Evolutionary conservation across 1,140 invertebrate species (phyloP), one percentile per base, ranked within the genome.

Genomic region (Ceratina australensis): DNA sequence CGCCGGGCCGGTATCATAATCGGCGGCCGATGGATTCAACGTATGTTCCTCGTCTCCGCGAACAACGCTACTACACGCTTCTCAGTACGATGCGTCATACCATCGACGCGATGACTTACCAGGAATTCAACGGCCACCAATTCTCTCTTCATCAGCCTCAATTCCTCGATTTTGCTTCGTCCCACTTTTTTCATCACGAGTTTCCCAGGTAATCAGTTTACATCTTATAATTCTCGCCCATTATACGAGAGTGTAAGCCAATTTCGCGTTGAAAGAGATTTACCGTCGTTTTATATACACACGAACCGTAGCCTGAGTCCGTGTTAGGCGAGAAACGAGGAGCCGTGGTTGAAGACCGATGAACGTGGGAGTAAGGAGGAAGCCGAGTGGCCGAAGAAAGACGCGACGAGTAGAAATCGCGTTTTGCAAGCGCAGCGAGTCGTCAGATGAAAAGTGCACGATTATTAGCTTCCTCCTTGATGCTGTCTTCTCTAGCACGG

Each of bases 361-460:
- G 13, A 22, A 49, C 61, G n/a, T n/a, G 33, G 13, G 10, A 52
- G 22, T 15, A 50, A 26, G 10, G 16, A 8, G 10, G 33, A 50
- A 50, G 47, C 20, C 4, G 67, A 33, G 2, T 18, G 13, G 63
- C 22, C 0, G 20, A 65, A 68, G 50, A 15, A 59, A 69, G 22
- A 49, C 15, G 56, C 12, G 18, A 33, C 1, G 33, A 18, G 57
- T 12, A 67, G 56, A n/a, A 15, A 52, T 42, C 20, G 67, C 57
- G 66, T 77, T 77, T 77, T 77, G 74, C 74, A 77, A 77, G 66
- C 74, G 66, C 68, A 78, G 76, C 69, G 67, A 65, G 68, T 57
- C 50, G 33, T 26, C 20, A 57, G 74, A 77, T 71, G 74, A 77
- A 77, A 71, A 71, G 66, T 77, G 74, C 74, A 52, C 74, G 74